These are phyloP conservation scores for Diglossa brunneiventris DNA, from an alignment of 2,113 vertebrate genomes.

Conservation along the genomic window DNA sequence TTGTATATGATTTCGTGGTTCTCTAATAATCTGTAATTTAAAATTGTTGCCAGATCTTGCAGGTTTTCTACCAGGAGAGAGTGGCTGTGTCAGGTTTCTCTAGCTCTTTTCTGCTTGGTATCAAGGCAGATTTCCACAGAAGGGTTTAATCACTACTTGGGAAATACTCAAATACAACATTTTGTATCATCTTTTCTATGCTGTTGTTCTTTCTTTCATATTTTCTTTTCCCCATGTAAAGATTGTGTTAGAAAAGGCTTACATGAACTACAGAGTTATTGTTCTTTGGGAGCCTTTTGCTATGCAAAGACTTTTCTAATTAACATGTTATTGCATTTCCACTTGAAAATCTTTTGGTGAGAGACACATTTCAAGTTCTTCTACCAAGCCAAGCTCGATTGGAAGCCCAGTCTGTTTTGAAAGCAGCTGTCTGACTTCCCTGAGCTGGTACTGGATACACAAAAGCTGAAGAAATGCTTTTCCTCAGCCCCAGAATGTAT, in stretches of 20 bases:
- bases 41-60: not conserved
- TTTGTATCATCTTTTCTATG: not conserved
- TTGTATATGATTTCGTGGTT: not conserved
- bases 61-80: not conserved
- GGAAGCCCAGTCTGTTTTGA: not conserved
- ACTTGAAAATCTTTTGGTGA: constrained; percentile 12
- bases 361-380: not conserved
- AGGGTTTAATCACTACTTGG: not conserved
- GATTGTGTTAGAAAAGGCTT: not conserved
- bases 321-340: constrained; percentile 1
- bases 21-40: not conserved
- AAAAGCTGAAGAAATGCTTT: not conserved
- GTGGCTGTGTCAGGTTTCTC: not conserved
- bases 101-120: not conserved
- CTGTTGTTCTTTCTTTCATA: not conserved
- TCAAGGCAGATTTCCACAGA: not conserved
- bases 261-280: not conserved
- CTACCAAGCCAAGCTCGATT: not conserved
- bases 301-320: constrained; percentile 20
- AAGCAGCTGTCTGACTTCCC: not conserved
- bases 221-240: constrained; percentile 6
- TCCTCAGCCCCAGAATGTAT: not conserved
- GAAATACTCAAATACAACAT: constrained; percentile 8
- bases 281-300: constrained; percentile 33
- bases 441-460: not conserved